Base-by-base conservation (phyloP, 2,113 vertebrate species). In the Clarias batrachus region DNA sequence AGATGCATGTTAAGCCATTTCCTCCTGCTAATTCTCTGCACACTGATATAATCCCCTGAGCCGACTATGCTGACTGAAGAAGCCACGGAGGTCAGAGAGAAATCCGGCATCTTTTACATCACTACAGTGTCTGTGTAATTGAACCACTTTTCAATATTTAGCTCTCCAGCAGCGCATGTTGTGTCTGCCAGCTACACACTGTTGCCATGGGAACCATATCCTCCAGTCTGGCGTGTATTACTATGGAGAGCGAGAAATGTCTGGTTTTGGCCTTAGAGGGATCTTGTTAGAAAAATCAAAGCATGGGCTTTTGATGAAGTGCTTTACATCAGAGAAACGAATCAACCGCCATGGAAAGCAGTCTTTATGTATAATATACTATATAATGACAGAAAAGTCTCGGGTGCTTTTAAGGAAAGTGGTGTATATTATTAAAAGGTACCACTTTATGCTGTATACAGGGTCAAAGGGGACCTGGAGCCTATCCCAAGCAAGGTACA, bases 151-250 rank as follows among this genome's bases (percentile, higher is more conserved):
- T 82, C 74, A 70, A 80, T 66, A 73, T 68, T 74, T 82, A 73
- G 78, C 77, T 63, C 85, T 48, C 27, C 54, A 23, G 71, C 83
- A 85, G 89, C 76, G 73, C 88, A 86, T 71, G 85, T 80, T 86
- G 59, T 90, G 90, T 89, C 84, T 68, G 79, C 30, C 77, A 68
- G 91, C 89, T 90, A 91, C 84, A 85, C 81, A 23, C 68, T 56
- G 91, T 91, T 91, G 84, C 91, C 89, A 90, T 91, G 90, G 91
- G 76, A 91, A 91, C 91, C 82, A 88, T 90, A 89, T 88, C 85
- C 89, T 83, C 87, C 82, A 87, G 85, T 85, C 76, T 90, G 86
- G 88, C 87, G 82, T 87, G 57, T 62, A 41, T 30, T 81, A 41
- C 11, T 77, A 76, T 57, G 33, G 79, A 9, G 71, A 85, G 23